Percentiles rank a stretch among this genome's conserved stretches.
Conservation (phyloP, 2,113 vertebrate genomes). For the Urocolius indicus region DNA sequence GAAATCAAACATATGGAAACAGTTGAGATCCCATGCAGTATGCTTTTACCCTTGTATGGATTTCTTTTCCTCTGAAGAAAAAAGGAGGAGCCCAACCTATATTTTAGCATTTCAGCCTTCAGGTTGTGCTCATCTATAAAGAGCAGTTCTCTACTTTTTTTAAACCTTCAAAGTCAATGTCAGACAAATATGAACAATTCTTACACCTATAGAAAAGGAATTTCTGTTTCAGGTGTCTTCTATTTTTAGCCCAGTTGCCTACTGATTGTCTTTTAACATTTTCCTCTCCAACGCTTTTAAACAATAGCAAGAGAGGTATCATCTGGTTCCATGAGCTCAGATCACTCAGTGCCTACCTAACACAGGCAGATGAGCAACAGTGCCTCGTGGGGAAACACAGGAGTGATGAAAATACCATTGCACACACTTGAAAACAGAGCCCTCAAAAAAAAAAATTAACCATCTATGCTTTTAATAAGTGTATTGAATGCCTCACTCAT, state of each 20-base stretch:
- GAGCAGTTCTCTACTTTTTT: neutral
- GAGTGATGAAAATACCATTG: neutral
- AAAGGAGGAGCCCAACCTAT: neutral
- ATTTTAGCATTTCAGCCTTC: conserved; percentile 10
- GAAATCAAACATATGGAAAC: neutral
- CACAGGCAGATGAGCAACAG: neutral
- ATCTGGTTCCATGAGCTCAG: neutral
- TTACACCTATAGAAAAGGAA: neutral
- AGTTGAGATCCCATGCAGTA: neutral
- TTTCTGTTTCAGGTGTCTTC: conserved; percentile 25
- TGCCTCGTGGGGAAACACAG: neutral
- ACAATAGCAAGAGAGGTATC: neutral
- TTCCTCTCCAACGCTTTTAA: neutral
- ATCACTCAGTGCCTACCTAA: neutral
- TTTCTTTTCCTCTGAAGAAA: neutral
- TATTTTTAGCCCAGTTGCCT: conserved; percentile 2
- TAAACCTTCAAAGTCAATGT: neutral
- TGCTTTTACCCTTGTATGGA: neutral
- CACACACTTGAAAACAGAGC: neutral
- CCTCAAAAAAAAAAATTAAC: neutral
- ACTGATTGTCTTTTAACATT: neutral
- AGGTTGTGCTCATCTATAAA: neutral
- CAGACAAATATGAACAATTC: neutral
- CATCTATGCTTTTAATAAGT: neutral
- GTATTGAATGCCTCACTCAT: neutral